phyloP scores from a whole-genome alignment of 53 echinoderm and acorn worm species.

The Paracentrotus lividus region DNA sequence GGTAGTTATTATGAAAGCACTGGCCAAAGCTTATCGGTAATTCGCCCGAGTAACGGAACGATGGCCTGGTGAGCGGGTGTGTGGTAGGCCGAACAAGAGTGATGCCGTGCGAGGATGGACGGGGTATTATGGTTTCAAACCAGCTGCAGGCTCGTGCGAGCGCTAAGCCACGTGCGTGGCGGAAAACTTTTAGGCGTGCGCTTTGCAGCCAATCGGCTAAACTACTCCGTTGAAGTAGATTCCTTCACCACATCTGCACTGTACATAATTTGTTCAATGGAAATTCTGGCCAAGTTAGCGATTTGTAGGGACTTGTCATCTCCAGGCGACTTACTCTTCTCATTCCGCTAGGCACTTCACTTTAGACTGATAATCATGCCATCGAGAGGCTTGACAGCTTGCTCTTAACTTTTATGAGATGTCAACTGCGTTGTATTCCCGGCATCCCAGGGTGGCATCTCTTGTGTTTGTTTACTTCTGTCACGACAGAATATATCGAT shows the following conservation, averaged over 20 bases:
- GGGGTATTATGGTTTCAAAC: constrained; percentile 49
- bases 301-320: background rate
- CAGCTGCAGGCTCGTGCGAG: constrained; percentile 35
- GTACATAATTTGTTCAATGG: background rate
- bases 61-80: background rate
- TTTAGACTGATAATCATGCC: background rate
- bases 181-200: constrained; percentile 59
- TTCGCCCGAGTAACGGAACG: constrained; percentile 47
- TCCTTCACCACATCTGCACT: background rate
- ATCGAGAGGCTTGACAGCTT: background rate
- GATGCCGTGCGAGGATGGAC: background rate
- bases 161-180: constrained; percentile 29
- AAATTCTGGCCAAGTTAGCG: background rate
- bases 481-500: no score
- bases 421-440: background rate
- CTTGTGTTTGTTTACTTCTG: constrained; percentile 42
- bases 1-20: background rate
- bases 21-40: constrained; percentile 54
- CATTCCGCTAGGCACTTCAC: background rate
- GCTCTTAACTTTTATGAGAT: constrained; percentile 43
- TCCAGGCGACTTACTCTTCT: background rate
- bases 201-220: background rate
- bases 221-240: background rate
- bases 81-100: constrained; percentile 13
- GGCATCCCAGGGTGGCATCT: background rate